phyloP scores from a whole-genome alignment of 2,797 vertebrate genomes.

The Taenioides sp. region DNA sequence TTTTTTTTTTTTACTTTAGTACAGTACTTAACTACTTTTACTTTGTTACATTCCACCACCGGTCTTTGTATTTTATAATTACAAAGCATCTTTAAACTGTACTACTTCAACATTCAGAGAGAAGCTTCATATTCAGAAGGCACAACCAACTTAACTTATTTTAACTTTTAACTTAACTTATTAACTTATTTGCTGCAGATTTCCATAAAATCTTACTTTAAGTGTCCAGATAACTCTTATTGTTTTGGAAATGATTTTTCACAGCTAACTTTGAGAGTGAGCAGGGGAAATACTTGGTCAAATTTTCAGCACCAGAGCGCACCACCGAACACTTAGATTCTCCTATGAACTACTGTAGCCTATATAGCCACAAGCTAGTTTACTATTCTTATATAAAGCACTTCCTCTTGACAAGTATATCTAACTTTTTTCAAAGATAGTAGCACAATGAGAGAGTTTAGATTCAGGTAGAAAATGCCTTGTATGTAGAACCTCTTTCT shows the following conservation, averaged over 20 bases:
- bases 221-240: neutral
- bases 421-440: conserved; percentile 73
- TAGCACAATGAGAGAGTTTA: conserved; percentile 83
- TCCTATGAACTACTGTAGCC: conserved; percentile 73
- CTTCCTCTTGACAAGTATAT: conserved; percentile 74
- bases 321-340: conserved; percentile 65
- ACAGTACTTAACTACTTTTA: too few species aligned
- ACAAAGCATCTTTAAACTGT: neutral
- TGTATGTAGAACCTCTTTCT: conserved; percentile 73
- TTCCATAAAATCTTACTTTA: neutral
- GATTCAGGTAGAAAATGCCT: conserved; percentile 84
- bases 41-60: too few species aligned
- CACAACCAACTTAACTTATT: neutral
- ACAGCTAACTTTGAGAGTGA: conserved; percentile 1
- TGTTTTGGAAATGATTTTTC: neutral
- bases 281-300: conserved; percentile 27
- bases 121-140: too few species aligned
- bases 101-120: too few species aligned
- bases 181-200: neutral
- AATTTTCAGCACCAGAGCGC: conserved; percentile 73
- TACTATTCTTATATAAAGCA: conserved; percentile 75
- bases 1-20: too few species aligned
- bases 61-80: neutral
- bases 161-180: too few species aligned
- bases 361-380: conserved; percentile 76